phyloP scores from a whole-genome alignment of 1,140 invertebrate species.

The Musca domestica region DNA sequence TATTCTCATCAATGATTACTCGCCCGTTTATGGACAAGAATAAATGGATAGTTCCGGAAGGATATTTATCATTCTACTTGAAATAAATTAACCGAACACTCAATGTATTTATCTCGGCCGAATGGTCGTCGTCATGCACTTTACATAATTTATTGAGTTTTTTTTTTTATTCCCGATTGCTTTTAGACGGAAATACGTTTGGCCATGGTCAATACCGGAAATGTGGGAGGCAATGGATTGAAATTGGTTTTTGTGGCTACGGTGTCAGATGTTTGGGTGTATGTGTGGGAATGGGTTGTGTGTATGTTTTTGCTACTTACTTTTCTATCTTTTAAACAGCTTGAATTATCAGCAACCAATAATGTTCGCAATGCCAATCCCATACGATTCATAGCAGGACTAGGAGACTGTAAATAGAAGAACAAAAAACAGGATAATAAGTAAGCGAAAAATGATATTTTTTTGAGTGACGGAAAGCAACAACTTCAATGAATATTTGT shows the following conservation, averaged over 20 bases:
- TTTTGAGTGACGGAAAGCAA: no score
- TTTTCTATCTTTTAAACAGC: conserved; percentile 63
- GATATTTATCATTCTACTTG: not conserved
- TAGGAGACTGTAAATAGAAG: conserved; percentile 58
- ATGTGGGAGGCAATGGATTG: no score
- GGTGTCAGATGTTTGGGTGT: not conserved
- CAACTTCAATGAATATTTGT: no score
- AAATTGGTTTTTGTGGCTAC: not conserved
- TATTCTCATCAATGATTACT: no score
- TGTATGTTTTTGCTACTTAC: conserved; percentile 32
- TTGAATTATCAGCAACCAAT: conserved; percentile 62
- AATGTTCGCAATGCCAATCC: conserved; percentile 70
- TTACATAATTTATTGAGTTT: not conserved
- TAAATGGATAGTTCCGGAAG: not conserved
- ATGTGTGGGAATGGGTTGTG: not conserved
- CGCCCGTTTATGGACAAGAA: no score
- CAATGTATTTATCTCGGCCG: not conserved
- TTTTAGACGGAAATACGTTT: no score
- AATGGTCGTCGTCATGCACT: no score
- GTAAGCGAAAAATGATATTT: not conserved
- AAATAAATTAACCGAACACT: conserved; percentile 11
- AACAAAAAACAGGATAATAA: not conserved
- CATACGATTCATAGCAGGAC: conserved; percentile 63
- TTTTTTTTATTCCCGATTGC: not conserved
- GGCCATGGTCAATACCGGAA: no score